Conservation (phyloP, 1,140 invertebrate species). For the Mylabris phalerata region DNA sequence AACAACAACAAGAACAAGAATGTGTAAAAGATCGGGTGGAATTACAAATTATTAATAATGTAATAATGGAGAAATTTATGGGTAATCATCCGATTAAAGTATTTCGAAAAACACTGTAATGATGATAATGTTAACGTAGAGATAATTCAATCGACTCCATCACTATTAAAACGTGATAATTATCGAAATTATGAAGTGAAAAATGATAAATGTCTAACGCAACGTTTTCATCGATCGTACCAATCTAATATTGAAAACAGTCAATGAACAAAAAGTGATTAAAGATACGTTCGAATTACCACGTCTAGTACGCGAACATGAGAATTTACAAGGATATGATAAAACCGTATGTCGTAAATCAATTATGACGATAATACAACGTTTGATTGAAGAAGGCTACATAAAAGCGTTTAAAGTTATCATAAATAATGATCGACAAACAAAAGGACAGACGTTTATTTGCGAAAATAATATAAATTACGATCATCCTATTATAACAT, state of each 20-base stretch:
- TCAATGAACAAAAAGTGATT: constrained; percentile 53
- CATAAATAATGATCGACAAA: constrained; percentile 44
- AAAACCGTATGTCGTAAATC: constrained; percentile 57
- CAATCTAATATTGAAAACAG: constrained; percentile 53
- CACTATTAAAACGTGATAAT: neutral
- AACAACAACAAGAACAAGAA: neutral
- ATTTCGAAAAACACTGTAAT: no score
- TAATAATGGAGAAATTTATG: constrained; percentile 26
- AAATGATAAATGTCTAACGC: neutral
- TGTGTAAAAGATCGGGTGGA: no score
- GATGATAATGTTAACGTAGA: constrained; percentile 16
- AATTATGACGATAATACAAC: constrained; percentile 50
- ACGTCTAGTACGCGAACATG: constrained; percentile 49
- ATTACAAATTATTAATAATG: neutral
- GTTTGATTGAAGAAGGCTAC: constrained; percentile 50
- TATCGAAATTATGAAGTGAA: neutral
- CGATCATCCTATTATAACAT: constrained; percentile 50
- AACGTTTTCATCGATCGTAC: constrained; percentile 37
- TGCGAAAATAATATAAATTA: constrained; percentile 50
- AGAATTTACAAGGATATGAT: constrained; percentile 43
- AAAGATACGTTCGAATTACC: constrained; percentile 49
- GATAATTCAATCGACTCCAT: constrained; percentile 14
- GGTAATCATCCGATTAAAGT: constrained; percentile 1
- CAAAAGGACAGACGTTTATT: constrained; percentile 49
- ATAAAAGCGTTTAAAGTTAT: constrained; percentile 54